These are phyloP conservation scores for Anthophora plumipes DNA, from an alignment of 2,888 invertebrate species.

Conservation along the genomic window DNA sequence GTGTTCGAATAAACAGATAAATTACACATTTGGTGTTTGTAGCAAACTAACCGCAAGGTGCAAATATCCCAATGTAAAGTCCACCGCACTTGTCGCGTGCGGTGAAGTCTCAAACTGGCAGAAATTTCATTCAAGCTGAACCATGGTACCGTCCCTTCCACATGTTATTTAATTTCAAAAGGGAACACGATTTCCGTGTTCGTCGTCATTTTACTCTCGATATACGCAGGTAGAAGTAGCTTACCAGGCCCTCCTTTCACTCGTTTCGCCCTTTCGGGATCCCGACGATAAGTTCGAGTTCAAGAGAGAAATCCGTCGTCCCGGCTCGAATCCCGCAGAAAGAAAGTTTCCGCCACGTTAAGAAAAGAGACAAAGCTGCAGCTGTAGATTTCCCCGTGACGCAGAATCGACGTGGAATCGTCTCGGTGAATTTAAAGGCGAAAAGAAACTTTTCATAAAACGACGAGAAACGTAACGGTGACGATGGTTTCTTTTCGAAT, in stretches of 20 bases:
- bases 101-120: not conserved
- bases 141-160: not conserved
- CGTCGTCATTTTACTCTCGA: constrained; percentile 4
- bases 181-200: not conserved
- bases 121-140: not conserved
- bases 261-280: constrained; percentile 9
- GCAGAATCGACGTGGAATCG: constrained; percentile 51
- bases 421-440: constrained; percentile 56
- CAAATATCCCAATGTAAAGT: not conserved
- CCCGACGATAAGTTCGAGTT: constrained; percentile 43
- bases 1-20: too few species aligned
- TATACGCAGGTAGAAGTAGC: not conserved
- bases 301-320: constrained; percentile 40
- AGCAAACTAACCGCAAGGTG: too few species aligned
- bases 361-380: constrained; percentile 59
- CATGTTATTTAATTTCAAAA: not conserved
- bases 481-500: constrained; percentile 18
- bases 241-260: not conserved
- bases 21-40: too few species aligned
- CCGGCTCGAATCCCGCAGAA: constrained; percentile 51
- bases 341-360: constrained; percentile 47
- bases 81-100: not conserved
- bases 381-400: constrained; percentile 57
- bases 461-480: constrained; percentile 41
- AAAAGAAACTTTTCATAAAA: constrained; percentile 58